A percentile compares a stretch with the other conserved stretches of the same genome.
phyloP scores from a whole-genome alignment of 2,888 invertebrate genomes.

The Trissonchulus latispiculum region DNA sequence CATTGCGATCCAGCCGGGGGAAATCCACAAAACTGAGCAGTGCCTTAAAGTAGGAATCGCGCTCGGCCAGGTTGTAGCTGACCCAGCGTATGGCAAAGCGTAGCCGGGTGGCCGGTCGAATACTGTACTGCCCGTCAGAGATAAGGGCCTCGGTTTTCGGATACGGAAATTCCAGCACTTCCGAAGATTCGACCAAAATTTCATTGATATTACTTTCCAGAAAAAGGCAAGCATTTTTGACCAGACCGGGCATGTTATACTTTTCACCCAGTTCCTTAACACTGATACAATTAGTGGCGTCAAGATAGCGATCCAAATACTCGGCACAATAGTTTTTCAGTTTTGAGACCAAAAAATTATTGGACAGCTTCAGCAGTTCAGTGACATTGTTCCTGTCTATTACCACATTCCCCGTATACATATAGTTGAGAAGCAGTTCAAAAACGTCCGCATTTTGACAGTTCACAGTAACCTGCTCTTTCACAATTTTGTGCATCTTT shows the following conservation, averaged over 20 bases:
- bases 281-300: constrained; percentile 56
- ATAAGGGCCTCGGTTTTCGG: constrained; percentile 13
- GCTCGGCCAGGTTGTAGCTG: constrained; percentile 46
- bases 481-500: constrained; percentile 49
- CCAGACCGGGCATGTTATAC: constrained; percentile 54
- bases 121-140: background rate
- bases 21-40: constrained; percentile 8
- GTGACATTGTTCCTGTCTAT: constrained; percentile 56
- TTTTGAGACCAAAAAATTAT: constrained; percentile 52
- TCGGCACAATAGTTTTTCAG: constrained; percentile 58
- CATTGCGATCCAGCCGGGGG: constrained; percentile 24
- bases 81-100: constrained; percentile 54
- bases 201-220: constrained; percentile 51
- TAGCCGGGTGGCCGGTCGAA: constrained; percentile 41
- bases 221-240: constrained; percentile 53
- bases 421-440: constrained; percentile 54
- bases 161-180: constrained; percentile 16
- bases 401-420: constrained; percentile 57
- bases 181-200: constrained; percentile 11
- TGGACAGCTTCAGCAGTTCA: constrained; percentile 55
- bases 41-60: constrained; percentile 51
- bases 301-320: constrained; percentile 56
- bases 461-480: constrained; percentile 52
- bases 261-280: constrained; percentile 55
- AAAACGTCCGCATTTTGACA: constrained; percentile 55